Percentiles rank a stretch among this genome's conserved stretches.
These are phyloP conservation scores for Pimephales promelas DNA, from an alignment of 2,113 vertebrate species.

Conservation along the genomic window DNA sequence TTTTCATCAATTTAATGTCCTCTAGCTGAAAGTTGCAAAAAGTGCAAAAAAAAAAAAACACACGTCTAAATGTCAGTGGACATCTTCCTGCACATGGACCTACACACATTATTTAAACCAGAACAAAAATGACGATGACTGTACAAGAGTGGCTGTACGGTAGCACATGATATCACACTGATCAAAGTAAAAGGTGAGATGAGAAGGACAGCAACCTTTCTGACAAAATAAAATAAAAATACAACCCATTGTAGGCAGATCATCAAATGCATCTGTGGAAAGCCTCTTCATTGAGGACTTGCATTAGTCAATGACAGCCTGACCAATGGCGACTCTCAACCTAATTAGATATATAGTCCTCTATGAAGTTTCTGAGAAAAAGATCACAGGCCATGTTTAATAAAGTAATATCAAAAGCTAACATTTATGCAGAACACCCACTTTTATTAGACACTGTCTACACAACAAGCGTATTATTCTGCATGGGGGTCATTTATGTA, in stretches of 20 bases:
- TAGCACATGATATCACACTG: background rate
- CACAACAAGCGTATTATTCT: background rate
- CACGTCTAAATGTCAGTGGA: background rate
- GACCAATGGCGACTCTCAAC: background rate
- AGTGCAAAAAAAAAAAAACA: background rate
- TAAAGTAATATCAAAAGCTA: conserved; percentile 25
- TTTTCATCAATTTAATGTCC: no score
- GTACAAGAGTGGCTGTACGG: no score
- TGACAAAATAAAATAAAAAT: background rate
- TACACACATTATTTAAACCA: background rate
- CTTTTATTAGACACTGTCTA: background rate
- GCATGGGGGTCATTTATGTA: background rate
- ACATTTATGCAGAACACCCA: background rate
- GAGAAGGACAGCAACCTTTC: conserved; percentile 1
- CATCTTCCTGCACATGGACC: background rate
- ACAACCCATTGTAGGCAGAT: conserved; percentile 43
- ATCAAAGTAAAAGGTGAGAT: conserved; percentile 24
- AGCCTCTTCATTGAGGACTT: conserved; percentile 4
- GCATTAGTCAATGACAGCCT: conserved; percentile 1
- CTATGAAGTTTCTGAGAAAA: background rate
- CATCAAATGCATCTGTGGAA: conserved; percentile 37
- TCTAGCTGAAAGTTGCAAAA: background rate
- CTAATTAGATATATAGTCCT: conserved; percentile 23
- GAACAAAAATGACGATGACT: background rate
- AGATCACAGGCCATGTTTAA: conserved; percentile 28